phyloP scores from a whole-genome alignment of 2,797 vertebrate genomes.

The Coilia nasus region DNA sequence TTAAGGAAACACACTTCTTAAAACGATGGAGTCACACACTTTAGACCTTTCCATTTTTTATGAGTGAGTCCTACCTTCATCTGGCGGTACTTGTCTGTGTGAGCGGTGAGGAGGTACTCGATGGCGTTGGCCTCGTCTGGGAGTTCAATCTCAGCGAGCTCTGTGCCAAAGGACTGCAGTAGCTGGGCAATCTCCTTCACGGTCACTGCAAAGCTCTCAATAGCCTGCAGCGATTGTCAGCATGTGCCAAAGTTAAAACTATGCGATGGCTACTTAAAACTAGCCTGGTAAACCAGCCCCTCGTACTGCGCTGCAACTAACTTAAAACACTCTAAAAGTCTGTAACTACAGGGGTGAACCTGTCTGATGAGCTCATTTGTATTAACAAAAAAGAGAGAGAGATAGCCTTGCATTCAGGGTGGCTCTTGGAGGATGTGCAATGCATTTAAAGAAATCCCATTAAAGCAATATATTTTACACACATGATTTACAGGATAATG shows the following conservation, averaged over 20 bases:
- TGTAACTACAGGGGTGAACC: too few relatives aligned
- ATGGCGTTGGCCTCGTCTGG: constrained; percentile 85
- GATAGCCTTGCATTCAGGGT: too few relatives aligned
- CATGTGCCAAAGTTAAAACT: neutral
- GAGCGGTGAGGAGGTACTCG: constrained; percentile 84
- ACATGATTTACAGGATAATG: too few relatives aligned
- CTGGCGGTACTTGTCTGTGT: constrained; percentile 86
- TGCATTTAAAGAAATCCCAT: too few relatives aligned
- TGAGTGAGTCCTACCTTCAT: constrained; percentile 81
- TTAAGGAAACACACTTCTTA: neutral
- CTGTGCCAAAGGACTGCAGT: constrained; percentile 91
- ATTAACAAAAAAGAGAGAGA: too few relatives aligned
- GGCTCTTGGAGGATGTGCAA: too few relatives aligned
- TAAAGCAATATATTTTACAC: too few relatives aligned
- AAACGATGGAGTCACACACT: neutral
- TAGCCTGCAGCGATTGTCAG: constrained; percentile 75
- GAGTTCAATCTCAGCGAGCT: constrained; percentile 89
- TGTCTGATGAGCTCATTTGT: too few relatives aligned
- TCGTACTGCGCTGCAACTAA: too few relatives aligned
- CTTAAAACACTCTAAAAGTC: too few relatives aligned
- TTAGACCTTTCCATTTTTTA: too few relatives aligned
- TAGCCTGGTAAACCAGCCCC: too few relatives aligned
- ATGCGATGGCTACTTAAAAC: neutral
- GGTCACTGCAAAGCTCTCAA: constrained; percentile 93
- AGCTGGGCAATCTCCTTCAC: constrained; percentile 96